A percentile compares a stretch with the other conserved stretches of the same genome.
phyloP scores from a whole-genome alignment of 2,797 vertebrate genomes.

The Poecilia velifera region DNA sequence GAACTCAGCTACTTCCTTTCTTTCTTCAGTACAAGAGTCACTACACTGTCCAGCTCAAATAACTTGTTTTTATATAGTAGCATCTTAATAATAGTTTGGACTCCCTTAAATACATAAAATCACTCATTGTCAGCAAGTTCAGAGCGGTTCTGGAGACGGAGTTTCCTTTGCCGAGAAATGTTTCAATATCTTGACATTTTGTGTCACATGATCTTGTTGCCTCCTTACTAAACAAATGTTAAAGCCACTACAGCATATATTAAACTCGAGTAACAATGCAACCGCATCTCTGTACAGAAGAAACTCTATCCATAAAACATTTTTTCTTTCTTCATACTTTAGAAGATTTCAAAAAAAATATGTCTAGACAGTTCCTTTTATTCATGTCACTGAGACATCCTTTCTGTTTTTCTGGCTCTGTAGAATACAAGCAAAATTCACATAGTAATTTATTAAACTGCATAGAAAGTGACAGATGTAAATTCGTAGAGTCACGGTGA shows the following conservation, averaged over 20 bases:
- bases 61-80: not conserved
- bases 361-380: not conserved
- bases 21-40: not conserved
- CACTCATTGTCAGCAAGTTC: not conserved
- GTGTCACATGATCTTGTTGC: not conserved
- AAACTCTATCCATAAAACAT: not conserved
- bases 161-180: not conserved
- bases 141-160: not conserved
- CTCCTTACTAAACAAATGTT: not conserved
- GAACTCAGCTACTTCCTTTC: not conserved
- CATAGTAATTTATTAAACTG: constrained; percentile 20
- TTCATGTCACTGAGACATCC: not conserved
- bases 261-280: not conserved
- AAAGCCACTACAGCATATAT: not conserved
- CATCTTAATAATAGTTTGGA: not conserved
- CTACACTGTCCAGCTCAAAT: not conserved
- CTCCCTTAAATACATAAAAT: not conserved
- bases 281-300: not conserved
- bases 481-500: constrained; percentile 28
- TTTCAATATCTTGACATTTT: not conserved
- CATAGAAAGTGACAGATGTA: not conserved
- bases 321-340: not conserved
- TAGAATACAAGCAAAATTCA: constrained; percentile 7
- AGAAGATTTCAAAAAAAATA: not conserved
- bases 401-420: not conserved